Percentiles rank a stretch among this genome's conserved stretches.
Conservation (phyloP, 1,140 invertebrate genomes). For the Bathynomus jamesi region DNA sequence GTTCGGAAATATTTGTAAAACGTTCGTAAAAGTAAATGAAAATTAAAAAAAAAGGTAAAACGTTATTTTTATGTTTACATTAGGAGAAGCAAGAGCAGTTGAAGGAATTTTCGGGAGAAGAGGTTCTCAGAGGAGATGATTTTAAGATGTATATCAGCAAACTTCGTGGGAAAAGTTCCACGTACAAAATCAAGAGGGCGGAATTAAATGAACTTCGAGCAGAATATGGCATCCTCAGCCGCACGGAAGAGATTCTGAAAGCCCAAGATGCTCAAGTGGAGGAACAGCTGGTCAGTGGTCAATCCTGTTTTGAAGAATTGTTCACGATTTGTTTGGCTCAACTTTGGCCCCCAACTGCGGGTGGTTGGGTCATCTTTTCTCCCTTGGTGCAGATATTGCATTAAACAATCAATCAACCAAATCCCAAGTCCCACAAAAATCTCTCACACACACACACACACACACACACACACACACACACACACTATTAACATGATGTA, state of each 20-base stretch:
- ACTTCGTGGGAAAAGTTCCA: slow-evolving; percentile 63
- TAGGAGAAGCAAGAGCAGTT: slow-evolving; percentile 48
- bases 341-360: too few species aligned
- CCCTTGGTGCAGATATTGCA: too few species aligned
- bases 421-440: too few species aligned
- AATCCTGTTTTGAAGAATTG: too few species aligned
- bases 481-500: too few species aligned
- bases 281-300: slow-evolving; percentile 45
- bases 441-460: too few species aligned
- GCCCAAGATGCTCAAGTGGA: slow-evolving; percentile 45
- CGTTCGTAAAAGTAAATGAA: neutral
- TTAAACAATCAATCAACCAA: too few species aligned
- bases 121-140: slow-evolving; percentile 67
- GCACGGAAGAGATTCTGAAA: slow-evolving; percentile 56
- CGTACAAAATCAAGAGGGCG: slow-evolving; percentile 68
- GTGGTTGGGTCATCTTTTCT: too few species aligned
- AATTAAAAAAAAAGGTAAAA: neutral
- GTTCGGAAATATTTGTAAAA: too few species aligned
- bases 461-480: too few species aligned
- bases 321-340: too few species aligned
- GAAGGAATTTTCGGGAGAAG: slow-evolving; percentile 50
- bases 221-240: slow-evolving; percentile 55
- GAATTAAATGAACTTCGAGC: slow-evolving; percentile 63
- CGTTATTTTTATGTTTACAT: neutral
- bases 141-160: slow-evolving; percentile 73